Conservation (phyloP, 2,797 vertebrate genomes). For the Gambusia yucatana region DNA sequence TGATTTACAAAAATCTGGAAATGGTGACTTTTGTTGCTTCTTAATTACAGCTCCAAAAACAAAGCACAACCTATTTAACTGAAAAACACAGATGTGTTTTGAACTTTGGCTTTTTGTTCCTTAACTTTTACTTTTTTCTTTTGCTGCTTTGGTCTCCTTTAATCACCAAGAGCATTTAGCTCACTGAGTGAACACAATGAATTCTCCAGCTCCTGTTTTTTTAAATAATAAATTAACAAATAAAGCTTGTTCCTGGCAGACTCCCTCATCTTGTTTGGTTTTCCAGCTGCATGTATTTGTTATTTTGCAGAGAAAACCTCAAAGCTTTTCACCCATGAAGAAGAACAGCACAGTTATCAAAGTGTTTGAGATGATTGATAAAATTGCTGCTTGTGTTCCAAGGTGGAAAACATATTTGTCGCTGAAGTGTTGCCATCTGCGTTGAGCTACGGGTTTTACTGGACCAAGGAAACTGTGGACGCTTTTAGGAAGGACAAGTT, state of each 20-base stretch:
- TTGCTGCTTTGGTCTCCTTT: slow-evolving; percentile 12
- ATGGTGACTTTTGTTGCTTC: background rate
- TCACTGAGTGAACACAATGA: slow-evolving; percentile 14
- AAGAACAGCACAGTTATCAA: slow-evolving; percentile 60
- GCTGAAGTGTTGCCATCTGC: slow-evolving; percentile 2
- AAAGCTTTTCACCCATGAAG: slow-evolving; percentile 55
- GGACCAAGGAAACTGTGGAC: slow-evolving; percentile 19
- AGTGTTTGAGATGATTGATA: slow-evolving; percentile 62
- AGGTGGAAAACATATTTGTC: slow-evolving; percentile 23
- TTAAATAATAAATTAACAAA: background rate
- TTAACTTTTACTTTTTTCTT: background rate
- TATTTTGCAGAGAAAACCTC: slow-evolving; percentile 49
- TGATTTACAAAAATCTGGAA: background rate
- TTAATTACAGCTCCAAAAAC: slow-evolving; percentile 44
- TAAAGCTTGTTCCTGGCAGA: slow-evolving; percentile 36
- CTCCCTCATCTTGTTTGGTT: slow-evolving; percentile 11
- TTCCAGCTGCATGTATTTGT: slow-evolving; percentile 38
- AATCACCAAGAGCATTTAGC: background rate
- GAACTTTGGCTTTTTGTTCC: slow-evolving; percentile 6
- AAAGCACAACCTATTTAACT: slow-evolving; percentile 21
- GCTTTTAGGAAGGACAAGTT: slow-evolving; percentile 4
- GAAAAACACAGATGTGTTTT: slow-evolving; percentile 1
- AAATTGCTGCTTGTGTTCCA: slow-evolving; percentile 53
- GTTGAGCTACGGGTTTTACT: background rate
- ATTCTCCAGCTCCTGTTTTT: slow-evolving; percentile 49